phyloP scores from a whole-genome alignment of 2,797 vertebrate genomes.

The Macropodus opercularis region DNA sequence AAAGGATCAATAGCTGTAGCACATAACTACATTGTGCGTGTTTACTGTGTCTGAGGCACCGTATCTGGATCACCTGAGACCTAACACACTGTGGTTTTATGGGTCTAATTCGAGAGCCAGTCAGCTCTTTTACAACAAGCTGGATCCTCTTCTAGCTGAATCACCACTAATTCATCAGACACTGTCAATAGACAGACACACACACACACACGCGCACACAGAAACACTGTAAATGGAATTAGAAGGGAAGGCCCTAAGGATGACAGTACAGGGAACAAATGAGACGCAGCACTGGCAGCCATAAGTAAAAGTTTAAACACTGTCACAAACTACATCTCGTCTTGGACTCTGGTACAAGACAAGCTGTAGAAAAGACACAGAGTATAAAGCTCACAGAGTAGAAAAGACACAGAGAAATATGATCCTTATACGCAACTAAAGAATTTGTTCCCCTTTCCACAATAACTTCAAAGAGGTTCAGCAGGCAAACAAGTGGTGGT shows the following conservation, averaged over 20 bases:
- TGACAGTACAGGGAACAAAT: constrained; percentile 13
- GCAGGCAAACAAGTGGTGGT: no score
- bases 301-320: constrained; percentile 8
- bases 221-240: no score
- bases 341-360: no score
- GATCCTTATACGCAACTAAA: no score
- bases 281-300: constrained; percentile 1
- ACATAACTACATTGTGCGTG: constrained; percentile 11
- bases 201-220: constrained; percentile 31
- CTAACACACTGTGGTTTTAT: constrained; percentile 48
- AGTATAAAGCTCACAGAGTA: no score
- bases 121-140: constrained; percentile 49
- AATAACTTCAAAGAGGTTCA: no score
- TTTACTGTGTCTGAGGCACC: constrained; percentile 2
- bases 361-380: no score
- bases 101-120: constrained; percentile 44
- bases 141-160: constrained; percentile 39
- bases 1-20: constrained; percentile 21
- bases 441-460: no score
- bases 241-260: constrained; percentile 11
- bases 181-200: constrained; percentile 16
- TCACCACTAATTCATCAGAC: constrained; percentile 51
- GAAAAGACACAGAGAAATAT: no score
- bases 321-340: background rate
- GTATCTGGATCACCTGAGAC: constrained; percentile 24